Evolutionary conservation across 1,140 invertebrate genomes (phyloP).

Genomic region (Homalodisca vitripennis): DNA sequence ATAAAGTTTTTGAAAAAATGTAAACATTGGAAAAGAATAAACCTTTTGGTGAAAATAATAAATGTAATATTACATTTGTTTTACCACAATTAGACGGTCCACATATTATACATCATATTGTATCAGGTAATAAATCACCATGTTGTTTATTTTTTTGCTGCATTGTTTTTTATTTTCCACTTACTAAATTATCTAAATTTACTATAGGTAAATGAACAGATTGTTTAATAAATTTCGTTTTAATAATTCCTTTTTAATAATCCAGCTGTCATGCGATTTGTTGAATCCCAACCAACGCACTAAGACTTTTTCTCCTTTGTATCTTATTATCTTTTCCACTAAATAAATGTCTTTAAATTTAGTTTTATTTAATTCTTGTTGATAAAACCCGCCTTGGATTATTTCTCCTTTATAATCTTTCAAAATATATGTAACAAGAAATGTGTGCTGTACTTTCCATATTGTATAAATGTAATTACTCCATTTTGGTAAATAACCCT

Average conservation of each 20-base stretch:
- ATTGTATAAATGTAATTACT: slow-evolving; percentile 33
- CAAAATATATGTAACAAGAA: slow-evolving; percentile 34
- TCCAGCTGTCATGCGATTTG: slow-evolving; percentile 43
- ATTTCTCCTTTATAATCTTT: slow-evolving; percentile 30
- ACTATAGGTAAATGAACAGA: background rate
- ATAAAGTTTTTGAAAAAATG: slow-evolving; percentile 47
- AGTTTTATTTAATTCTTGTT: slow-evolving; percentile 41
- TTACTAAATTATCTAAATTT: slow-evolving; percentile 3
- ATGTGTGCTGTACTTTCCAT: slow-evolving; percentile 31
- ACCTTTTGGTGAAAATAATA: slow-evolving; percentile 45
- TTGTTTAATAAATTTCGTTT: slow-evolving; percentile 20
- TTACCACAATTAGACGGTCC: slow-evolving; percentile 47
- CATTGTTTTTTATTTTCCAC: slow-evolving; percentile 44
- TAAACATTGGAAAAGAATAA: slow-evolving; percentile 48
- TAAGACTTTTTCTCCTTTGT: slow-evolving; percentile 43
- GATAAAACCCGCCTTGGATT: slow-evolving; percentile 43
- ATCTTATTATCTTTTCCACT: slow-evolving; percentile 43
- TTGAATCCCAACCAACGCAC: slow-evolving; percentile 47
- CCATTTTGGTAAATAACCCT: slow-evolving; percentile 36
- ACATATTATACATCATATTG: slow-evolving; percentile 41
- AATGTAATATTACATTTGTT: slow-evolving; percentile 45
- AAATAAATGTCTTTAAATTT: slow-evolving; percentile 44
- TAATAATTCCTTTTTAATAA: slow-evolving; percentile 37
- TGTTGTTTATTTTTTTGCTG: slow-evolving; percentile 41
- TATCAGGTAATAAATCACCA: slow-evolving; percentile 39